These are phyloP conservation scores for Eumaeus atala DNA, from an alignment of 1,140 invertebrate species.

Conservation along the genomic window DNA sequence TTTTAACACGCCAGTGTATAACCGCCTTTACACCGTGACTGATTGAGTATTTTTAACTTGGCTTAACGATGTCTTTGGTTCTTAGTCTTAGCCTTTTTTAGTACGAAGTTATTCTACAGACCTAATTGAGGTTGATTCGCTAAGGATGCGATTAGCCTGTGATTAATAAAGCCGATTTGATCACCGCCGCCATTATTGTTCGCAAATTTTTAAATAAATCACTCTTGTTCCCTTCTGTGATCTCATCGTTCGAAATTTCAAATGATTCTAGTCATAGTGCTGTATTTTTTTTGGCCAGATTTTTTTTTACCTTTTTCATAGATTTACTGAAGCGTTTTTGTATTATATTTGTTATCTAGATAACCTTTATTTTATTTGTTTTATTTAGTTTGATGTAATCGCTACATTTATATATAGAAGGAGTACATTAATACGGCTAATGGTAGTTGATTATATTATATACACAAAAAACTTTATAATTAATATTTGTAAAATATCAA, in stretches of 20 bases:
- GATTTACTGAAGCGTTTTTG: no score
- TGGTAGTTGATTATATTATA: no score
- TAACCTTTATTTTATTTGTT: no score
- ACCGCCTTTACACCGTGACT: slow-evolving; percentile 12
- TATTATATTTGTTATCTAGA: no score
- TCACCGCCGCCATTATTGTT: slow-evolving; percentile 36
- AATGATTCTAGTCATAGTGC: slow-evolving; percentile 14
- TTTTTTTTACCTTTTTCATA: slow-evolving; percentile 5
- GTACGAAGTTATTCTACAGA: slow-evolving; percentile 48
- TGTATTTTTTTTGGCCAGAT: slow-evolving; percentile 19
- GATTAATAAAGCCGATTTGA: slow-evolving; percentile 53
- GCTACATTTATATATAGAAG: no score
- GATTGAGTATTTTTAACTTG: slow-evolving; percentile 16
- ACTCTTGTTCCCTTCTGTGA: slow-evolving; percentile 42
- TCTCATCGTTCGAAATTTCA: slow-evolving; percentile 36
- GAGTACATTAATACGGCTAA: no score
- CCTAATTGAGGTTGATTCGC: slow-evolving; percentile 65
- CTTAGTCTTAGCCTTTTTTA: slow-evolving; percentile 35
- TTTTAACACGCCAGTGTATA: slow-evolving; percentile 2
- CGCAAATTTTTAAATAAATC: slow-evolving; percentile 44
- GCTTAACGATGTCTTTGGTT: slow-evolving; percentile 18
- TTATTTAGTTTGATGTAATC: no score
- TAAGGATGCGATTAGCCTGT: slow-evolving; percentile 63
- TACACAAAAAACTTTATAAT: no score
- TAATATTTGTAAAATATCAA: no score